phyloP scores from a whole-genome alignment of 2,113 vertebrate genomes.

The Halcyon malimbica region DNA sequence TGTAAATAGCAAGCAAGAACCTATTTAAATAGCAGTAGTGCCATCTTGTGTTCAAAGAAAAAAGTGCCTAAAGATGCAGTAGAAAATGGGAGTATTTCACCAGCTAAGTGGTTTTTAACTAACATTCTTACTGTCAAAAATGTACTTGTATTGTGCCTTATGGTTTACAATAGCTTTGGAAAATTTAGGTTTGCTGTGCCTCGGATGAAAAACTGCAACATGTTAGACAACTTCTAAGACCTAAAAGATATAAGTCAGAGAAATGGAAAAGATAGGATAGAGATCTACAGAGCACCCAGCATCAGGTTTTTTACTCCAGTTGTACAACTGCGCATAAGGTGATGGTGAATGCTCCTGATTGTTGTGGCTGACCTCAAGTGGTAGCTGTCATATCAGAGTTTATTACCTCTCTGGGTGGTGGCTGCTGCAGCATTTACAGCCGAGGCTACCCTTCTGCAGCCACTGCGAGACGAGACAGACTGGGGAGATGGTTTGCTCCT shows the following conservation, averaged over 20 bases:
- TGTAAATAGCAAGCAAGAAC: neutral
- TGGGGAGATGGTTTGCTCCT: neutral
- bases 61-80: neutral
- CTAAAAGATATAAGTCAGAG: neutral
- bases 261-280: neutral
- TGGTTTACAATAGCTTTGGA: neutral
- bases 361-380: neutral
- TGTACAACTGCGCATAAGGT: neutral
- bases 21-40: neutral
- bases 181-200: neutral
- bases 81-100: neutral
- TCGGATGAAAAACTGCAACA: neutral
- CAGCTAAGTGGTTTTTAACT: neutral
- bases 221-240: neutral
- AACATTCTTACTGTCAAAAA: neutral
- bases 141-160: neutral
- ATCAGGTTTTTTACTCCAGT: neutral
- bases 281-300: fast-evolving
- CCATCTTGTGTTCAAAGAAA: conserved; percentile 44
- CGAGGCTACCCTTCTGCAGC: neutral
- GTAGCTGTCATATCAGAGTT: neutral
- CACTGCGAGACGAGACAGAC: neutral
- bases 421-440: neutral
- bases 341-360: neutral
- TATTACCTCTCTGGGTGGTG: neutral